phyloP scores from a whole-genome alignment of 2,888 invertebrate species.

The Ormyrus nitidulus region DNA sequence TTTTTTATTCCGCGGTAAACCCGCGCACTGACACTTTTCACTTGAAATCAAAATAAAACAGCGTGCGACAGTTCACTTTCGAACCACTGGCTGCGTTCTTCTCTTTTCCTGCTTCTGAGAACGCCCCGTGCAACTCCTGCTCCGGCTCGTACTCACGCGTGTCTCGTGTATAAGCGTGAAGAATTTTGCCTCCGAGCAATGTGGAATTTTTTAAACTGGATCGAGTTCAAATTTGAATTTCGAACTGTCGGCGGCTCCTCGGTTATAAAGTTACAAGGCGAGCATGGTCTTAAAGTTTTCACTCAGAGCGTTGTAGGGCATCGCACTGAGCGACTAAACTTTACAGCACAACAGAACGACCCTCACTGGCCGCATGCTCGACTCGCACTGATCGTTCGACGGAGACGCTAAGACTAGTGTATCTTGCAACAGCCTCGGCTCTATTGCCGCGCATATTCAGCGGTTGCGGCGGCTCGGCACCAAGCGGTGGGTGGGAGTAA shows the following conservation, averaged over 20 bases:
- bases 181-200: neutral
- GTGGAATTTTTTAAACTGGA: neutral
- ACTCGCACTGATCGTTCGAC: constrained; percentile 59
- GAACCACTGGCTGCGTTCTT: neutral
- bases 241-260: too few species aligned
- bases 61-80: neutral
- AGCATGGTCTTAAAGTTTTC: constrained; percentile 29
- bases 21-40: constrained; percentile 1
- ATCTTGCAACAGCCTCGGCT: constrained; percentile 25
- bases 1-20: neutral
- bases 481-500: constrained; percentile 36
- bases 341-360: constrained; percentile 31
- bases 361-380: constrained; percentile 59
- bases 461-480: constrained; percentile 3
- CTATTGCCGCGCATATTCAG: constrained; percentile 4
- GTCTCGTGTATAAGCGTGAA: too few species aligned
- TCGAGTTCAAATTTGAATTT: too few species aligned
- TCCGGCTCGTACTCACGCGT: too few species aligned
- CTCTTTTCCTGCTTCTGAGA: too few species aligned
- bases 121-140: too few species aligned
- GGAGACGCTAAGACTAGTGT: constrained; percentile 58
- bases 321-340: constrained; percentile 5
- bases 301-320: constrained; percentile 3
- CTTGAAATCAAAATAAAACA: neutral
- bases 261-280: constrained; percentile 1